Evolutionary conservation across 2,797 vertebrate genomes (phyloP).

Genomic region (Karalla daura): DNA sequence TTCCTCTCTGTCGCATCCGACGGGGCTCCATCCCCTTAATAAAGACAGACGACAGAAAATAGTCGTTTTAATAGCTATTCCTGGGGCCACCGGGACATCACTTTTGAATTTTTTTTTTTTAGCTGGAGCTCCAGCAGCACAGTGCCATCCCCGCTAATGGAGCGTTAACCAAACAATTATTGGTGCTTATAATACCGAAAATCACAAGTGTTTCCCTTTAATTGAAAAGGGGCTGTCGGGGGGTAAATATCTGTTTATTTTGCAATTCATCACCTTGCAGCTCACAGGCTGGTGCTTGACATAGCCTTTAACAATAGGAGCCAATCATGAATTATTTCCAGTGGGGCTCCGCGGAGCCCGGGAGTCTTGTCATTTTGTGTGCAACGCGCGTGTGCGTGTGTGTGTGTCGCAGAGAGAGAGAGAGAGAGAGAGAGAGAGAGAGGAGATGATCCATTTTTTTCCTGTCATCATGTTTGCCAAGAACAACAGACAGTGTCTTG

Average conservation of each 20-base stretch:
- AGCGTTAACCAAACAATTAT: conserved; percentile 28
- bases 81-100: too few relatives aligned
- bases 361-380: conserved; percentile 25
- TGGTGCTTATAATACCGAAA: conserved; percentile 23
- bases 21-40: too few relatives aligned
- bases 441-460: conserved; percentile 30
- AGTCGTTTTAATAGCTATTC: too few relatives aligned
- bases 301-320: conserved; percentile 51
- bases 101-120: too few relatives aligned
- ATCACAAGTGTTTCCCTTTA: conserved; percentile 29
- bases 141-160: conserved; percentile 13
- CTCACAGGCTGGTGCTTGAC: conserved; percentile 41
- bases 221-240: conserved; percentile 37
- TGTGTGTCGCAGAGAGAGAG: too few relatives aligned
- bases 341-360: conserved; percentile 31
- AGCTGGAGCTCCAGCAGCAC: not conserved
- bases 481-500: conserved; percentile 42
- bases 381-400: conserved; percentile 1
- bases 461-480: conserved; percentile 41
- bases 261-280: conserved; percentile 35
- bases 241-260: conserved; percentile 52
- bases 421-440: too few relatives aligned
- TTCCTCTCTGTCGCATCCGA: too few relatives aligned
- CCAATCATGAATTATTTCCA: conserved; percentile 56
- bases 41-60: too few relatives aligned